Base-by-base conservation (phyloP, 2,888 invertebrate species). In the Bruchidius siliquastri region DNA sequence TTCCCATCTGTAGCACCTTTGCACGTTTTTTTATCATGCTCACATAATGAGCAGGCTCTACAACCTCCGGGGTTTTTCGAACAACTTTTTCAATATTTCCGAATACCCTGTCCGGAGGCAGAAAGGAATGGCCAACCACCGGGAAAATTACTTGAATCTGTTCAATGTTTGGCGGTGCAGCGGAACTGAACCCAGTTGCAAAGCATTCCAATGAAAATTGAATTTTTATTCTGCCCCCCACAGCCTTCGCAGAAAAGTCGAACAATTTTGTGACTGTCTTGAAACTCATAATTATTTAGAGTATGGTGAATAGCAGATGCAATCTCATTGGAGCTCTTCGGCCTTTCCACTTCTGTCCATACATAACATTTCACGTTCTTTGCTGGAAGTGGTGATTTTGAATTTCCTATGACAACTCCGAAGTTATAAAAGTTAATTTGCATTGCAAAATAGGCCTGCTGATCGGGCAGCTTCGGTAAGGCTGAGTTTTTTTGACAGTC, bases 141-240 rank as follows among this genome's bases (percentile, higher is more conserved):
- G 26, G 26, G 26, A 74, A 74, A 18, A 74, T 49, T 13, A 74
- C 6, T 49, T 74, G 74, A 10, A 74, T 30, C 3, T 1, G 3
- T 8, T 75, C 18, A n/a, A 75, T n/a, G 49, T 71, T 21, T 20
- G 0, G 20, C 3, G 72, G 72, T 18, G 71, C 70, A 6, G 71
- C 49, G 21, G 6, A 18, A 13, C 49, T 8, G 22, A 74, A 69
- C 74, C n/a, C 74, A 74, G n/a, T 71, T 71, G 30, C 67, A 70
- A 69, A 70, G 71, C 74, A 74, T 74, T 68, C 73, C 74, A 10
- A 74, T 71, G 20, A 72, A 20, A 18, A 69, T 71, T 20, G 70
- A 26, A 26, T 75, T 75, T 72, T 74, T 75, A 71, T 75, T 75
- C 30, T 75, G 75, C 21, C 75, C 75, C 20, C 75, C 69, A 70